Conservation (phyloP, 1,140 invertebrate genomes). For the Philotrypesis tridentata region DNA sequence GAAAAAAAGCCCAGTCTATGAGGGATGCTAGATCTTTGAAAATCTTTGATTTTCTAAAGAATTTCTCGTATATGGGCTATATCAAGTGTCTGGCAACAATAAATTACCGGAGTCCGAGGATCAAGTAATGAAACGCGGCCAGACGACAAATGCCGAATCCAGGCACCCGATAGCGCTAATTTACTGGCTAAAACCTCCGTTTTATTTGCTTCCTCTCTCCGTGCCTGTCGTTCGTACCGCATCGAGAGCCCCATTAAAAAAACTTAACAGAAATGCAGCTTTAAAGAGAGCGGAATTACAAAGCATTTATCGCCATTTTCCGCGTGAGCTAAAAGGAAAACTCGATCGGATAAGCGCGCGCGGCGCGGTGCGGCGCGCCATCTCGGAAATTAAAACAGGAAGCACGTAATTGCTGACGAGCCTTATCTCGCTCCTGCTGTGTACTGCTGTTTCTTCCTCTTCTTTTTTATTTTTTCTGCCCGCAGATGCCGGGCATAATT, state of each 20-base stretch:
- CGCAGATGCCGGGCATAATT: slow-evolving; percentile 6
- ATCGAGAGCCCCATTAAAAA: no score
- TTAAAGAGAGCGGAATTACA: background rate
- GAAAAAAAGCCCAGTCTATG: no score
- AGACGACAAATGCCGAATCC: slow-evolving; percentile 27
- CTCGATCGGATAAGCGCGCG: no score
- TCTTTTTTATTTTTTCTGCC: no score
- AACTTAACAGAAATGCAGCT: background rate
- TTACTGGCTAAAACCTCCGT: background rate
- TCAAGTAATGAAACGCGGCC: background rate
- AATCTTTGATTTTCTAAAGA: no score
- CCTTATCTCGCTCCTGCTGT: background rate
- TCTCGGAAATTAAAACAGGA: background rate
- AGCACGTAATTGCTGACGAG: background rate
- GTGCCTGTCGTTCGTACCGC: no score
- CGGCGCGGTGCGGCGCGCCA: no score
- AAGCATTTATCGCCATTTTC: background rate
- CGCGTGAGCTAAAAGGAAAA: background rate
- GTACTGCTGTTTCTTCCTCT: no score
- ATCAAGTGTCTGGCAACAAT: background rate
- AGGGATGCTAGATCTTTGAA: no score
- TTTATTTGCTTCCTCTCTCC: background rate
- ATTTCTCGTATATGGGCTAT: no score
- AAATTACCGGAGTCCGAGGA: background rate
- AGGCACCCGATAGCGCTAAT: background rate